Base-by-base conservation (phyloP, 2,797 vertebrate species). In the Cuniculus paca region DNA sequence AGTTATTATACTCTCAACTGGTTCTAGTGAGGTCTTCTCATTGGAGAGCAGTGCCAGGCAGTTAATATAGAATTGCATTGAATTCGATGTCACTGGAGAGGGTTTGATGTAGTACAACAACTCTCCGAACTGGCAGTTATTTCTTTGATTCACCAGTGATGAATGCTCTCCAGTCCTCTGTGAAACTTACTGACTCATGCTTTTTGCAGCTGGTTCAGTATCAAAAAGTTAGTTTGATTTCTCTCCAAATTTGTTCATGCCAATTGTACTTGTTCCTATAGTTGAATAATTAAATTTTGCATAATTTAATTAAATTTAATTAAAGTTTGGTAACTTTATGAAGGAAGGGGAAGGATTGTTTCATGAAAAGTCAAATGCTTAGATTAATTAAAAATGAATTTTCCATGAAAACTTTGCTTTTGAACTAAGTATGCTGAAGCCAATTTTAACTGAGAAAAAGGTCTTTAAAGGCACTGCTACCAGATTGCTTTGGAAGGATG, bases 361-460 rank as follows among this genome's bases (percentile, higher is more conserved):
- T 78, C 34, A 92, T 60, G 91, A 81, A 75, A 75, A 75, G 39
- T 91, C 58, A 52, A 72, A 80, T 93, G 24, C 10, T 88, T 91
- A 50, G 61, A 74, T 92, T 79, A n/a, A 50, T 50, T 88, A n/a
- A 31, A 89, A 56, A 13, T 72, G 12, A 60, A 52, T 82, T 94
- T 88, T 60, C 7, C 42, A 56, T n/a, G 74, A 78, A 56, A 79
- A 39, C 39, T 92, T 89, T 92, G 20, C 20, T 65, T 93, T 79
- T 61, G 10, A n/a, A 60, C 56, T 78, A 60, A 20, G 20, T 94
- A 14, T 79, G 2, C 28, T 42, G 56, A 83, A 80, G 42, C 34
- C 58, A 58, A 0, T 60, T n/a, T 52, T 77, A 90, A 81, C 0
- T 17, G 26, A n/a, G 11, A 26, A 87, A 48, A 79, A 78, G 16